Evolutionary conservation across 2,797 vertebrate genomes (phyloP).

Genomic region (Cossypha dichroa): DNA sequence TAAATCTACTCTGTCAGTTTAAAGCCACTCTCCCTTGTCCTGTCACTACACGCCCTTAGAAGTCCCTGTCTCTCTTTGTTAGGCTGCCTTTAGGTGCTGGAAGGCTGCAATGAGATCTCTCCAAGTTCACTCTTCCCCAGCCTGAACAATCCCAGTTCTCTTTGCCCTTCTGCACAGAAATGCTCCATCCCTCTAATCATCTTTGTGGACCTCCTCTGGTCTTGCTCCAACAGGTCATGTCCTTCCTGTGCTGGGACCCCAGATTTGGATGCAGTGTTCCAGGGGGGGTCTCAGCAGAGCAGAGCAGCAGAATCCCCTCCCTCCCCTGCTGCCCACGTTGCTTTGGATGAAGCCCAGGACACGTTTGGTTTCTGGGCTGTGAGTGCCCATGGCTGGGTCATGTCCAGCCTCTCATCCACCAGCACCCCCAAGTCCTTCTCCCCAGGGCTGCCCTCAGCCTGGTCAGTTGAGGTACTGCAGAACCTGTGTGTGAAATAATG

Average conservation of each 20-base stretch:
- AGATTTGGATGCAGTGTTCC: not conserved
- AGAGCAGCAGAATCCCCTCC: not conserved
- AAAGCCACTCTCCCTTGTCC: not conserved
- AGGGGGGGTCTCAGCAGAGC: not conserved
- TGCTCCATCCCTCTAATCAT: not conserved
- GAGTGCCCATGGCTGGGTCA: not conserved
- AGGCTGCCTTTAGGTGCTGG: not conserved
- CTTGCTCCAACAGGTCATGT: accelerated
- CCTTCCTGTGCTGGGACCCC: no score
- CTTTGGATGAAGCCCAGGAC: not conserved
- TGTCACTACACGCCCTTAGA: not conserved
- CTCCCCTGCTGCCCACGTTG: accelerated
- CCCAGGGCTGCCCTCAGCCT: accelerated
- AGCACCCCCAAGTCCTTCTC: no score
- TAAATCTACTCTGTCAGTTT: not conserved
- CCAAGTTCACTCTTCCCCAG: not conserved
- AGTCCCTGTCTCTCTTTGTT: no score
- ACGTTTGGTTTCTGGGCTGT: accelerated
- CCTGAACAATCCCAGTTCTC: not conserved
- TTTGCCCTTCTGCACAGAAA: not conserved
- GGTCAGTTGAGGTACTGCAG: not conserved
- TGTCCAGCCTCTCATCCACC: not conserved
- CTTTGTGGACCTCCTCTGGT: not conserved
- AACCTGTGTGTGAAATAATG: not conserved
- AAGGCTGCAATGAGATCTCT: not conserved